These are phyloP conservation scores for Haliclona indistincta DNA, from an alignment of 37 sponge, comb jelly and placozoan genomes.

Conservation along the genomic window DNA sequence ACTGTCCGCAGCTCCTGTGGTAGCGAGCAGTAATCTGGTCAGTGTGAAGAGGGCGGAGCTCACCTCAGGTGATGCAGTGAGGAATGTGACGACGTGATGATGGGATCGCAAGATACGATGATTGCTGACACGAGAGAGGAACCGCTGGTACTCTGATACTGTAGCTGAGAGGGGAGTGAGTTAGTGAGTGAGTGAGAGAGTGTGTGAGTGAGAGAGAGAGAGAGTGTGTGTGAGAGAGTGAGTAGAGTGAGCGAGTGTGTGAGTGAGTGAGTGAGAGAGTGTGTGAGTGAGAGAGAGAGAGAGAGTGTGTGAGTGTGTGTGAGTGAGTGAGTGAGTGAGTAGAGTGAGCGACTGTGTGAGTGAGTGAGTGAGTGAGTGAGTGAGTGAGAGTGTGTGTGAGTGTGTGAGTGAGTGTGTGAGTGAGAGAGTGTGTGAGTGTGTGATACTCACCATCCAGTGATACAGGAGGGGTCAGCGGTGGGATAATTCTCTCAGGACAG, in stretches of 20 bases:
- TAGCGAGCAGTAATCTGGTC: too few species aligned
- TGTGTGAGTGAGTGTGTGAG: too few species aligned
- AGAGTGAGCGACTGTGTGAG: too few species aligned
- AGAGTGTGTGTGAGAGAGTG: conserved; percentile 8
- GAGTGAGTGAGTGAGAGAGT: not conserved
- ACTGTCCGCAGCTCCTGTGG: conserved; percentile 62
- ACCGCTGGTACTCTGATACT: conserved; percentile 84
- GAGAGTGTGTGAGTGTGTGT: not conserved
- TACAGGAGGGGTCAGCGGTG: conserved; percentile 78
- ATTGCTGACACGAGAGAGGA: conserved; percentile 65
- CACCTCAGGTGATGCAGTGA: conserved; percentile 70
- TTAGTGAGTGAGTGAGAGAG: conserved; percentile 66
- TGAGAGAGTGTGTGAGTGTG: conserved; percentile 14
- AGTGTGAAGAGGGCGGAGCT: too few species aligned
- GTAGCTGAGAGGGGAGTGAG: conserved; percentile 85
- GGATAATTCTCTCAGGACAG: conserved; percentile 82
- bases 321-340: not conserved
- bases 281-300: not conserved
- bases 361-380: conserved; percentile 16
- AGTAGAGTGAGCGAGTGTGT: not conserved
- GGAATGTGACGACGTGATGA: conserved; percentile 55
- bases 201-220: not conserved
- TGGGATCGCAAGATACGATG: conserved; percentile 66
- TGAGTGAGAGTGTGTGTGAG: conserved; percentile 9
- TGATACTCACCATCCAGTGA: conserved; percentile 59